phyloP scores from a whole-genome alignment of 1,140 invertebrate genomes.

The Brachionus plicatilis region DNA sequence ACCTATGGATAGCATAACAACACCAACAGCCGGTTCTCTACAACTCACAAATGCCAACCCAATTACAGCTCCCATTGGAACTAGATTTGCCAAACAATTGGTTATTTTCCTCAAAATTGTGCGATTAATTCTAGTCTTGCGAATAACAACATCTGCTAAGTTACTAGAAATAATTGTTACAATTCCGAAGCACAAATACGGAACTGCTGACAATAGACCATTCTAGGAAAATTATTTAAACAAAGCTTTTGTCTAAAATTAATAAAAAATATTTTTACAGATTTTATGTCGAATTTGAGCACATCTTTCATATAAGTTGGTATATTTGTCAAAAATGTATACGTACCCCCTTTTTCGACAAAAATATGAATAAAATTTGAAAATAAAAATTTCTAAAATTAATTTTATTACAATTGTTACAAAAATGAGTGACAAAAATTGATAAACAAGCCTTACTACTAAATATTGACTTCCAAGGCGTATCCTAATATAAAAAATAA shows the following conservation, averaged over 20 bases:
- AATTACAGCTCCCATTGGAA: slow-evolving; percentile 1
- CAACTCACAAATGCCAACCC: slow-evolving; percentile 15
- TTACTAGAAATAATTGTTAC: background rate
- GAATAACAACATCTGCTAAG: background rate
- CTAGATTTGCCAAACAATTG: slow-evolving; percentile 9
- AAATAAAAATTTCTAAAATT: background rate
- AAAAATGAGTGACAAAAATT: slow-evolving; percentile 78
- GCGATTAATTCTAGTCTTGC: background rate
- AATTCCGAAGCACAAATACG: slow-evolving; percentile 11
- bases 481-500: background rate
- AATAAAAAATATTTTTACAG: slow-evolving; percentile 46
- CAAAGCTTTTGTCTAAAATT: background rate
- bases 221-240: background rate
- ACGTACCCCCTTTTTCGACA: slow-evolving; percentile 47
- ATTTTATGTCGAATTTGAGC: slow-evolving; percentile 52
- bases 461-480: slow-evolving; percentile 68
- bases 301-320: slow-evolving; percentile 56
- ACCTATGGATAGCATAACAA: slow-evolving; percentile 20
- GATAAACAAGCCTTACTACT: slow-evolving; percentile 81
- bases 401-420: slow-evolving; percentile 73
- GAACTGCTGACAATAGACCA: slow-evolving; percentile 31
- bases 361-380: background rate
- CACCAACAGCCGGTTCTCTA: background rate
- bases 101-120: slow-evolving; percentile 24
- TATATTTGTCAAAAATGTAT: slow-evolving; percentile 54